Evolutionary conservation across 2,888 invertebrate species (phyloP), one percentile per base, ranked within the genome.

Genomic region (Lithophane socia): DNA sequence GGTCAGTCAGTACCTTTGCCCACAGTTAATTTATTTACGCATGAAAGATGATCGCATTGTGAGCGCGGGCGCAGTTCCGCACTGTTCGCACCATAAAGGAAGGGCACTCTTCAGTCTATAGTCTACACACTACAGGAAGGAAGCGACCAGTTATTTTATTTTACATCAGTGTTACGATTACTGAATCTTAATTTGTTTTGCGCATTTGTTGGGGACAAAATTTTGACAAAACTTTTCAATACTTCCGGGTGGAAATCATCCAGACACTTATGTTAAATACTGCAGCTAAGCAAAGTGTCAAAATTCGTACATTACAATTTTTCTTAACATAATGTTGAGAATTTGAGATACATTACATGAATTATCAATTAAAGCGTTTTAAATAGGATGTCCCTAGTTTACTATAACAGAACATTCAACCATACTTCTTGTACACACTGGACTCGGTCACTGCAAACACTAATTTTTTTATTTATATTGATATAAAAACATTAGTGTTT

Each of bases 51-150:
- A 65, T 24, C 63, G 58, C 52, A 37, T 18, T 44, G 49, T 68
- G 29, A 13, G 61, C 49, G 65, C 58, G 18, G 9, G 49, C 76
- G 49, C 76, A 60, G 42, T 16, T 61, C 47, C 24, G 29, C 29
- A 29, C 29, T 16, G 60, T 29, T 16, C 29, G 75, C 9, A 67
- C 9, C 63, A 67, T 72, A 82, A 82, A 81, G 72, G 82, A 77
- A 82, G 68, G 24, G 64, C 56, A 58, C 24, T 44, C 24, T 12
- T 56, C 73, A 21, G 0, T n/a, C 44, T 24, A 42, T 16, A 56
- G n/a, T 3, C 16, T 16, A 37, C 37, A 37, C 37, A 37, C 37
- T 37, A 44, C 21, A 73, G 73, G 82, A 68, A 67, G 67, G 77
- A 70, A 71, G 44, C 52, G n/a, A 56, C 24, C 24, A 7, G 1